A percentile compares a stretch with the other conserved stretches of the same genome.
These are phyloP conservation scores for Agrilus mali DNA, from an alignment of 2,888 invertebrate species.

Conservation along the genomic window DNA sequence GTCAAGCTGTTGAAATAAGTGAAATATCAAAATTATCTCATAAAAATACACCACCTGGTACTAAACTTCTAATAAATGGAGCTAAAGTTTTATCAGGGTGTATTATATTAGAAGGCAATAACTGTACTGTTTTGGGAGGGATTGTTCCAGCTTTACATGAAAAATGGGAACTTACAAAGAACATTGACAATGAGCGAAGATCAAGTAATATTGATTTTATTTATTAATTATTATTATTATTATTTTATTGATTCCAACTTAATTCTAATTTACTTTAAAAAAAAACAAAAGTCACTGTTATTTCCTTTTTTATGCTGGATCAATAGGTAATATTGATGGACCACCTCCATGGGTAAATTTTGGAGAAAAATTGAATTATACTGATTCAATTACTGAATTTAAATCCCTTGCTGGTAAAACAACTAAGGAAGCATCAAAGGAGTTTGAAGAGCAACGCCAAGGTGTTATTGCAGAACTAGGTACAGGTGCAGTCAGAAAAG, in stretches of 20 bases:
- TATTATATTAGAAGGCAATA: slow-evolving; percentile 53
- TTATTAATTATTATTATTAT: too few relatives aligned
- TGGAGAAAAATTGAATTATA: slow-evolving; percentile 59
- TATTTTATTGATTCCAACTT: too few relatives aligned
- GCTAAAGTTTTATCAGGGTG: slow-evolving; percentile 50
- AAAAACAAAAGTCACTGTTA: too few relatives aligned
- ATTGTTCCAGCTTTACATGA: slow-evolving; percentile 70
- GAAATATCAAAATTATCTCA: slow-evolving; percentile 57
- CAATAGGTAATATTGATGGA: slow-evolving; percentile 53
- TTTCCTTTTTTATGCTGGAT: too few relatives aligned
- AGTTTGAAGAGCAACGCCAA: slow-evolving; percentile 80
- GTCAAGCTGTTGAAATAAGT: slow-evolving; percentile 67
- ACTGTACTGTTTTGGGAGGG: slow-evolving; percentile 70
- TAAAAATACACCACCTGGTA: slow-evolving; percentile 75
- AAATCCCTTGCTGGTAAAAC: slow-evolving; percentile 51
- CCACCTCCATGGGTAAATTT: slow-evolving; percentile 90
- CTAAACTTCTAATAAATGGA: slow-evolving; percentile 57
- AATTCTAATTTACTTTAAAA: too few relatives aligned
- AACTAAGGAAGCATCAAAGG: slow-evolving; percentile 50
- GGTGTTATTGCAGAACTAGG: slow-evolving; percentile 84
- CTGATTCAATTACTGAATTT: slow-evolving; percentile 48
- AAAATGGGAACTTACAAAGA: slow-evolving; percentile 67
- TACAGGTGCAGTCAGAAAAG: slow-evolving; percentile 44
- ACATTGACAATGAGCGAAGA: slow-evolving; percentile 15
- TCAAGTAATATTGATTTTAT: too few relatives aligned